Conservation (phyloP, 2,888 invertebrate species). For the Drosophila pseudotalamancana region DNA sequence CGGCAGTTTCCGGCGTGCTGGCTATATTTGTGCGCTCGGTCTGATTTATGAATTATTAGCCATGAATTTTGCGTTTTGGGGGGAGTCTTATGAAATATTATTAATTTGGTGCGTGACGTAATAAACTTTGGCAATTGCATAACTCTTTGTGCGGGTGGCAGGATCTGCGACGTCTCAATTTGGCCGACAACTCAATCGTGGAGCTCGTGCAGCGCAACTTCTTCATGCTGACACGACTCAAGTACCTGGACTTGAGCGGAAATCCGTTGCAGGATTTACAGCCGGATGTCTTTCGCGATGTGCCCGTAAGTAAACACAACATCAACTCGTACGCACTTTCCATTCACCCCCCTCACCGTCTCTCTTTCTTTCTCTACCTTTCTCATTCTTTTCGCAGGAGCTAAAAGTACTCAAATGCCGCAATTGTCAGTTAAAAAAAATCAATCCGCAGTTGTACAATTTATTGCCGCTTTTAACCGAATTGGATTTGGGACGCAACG, state of each 20-base stretch:
- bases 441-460: conserved; percentile 92
- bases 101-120: conserved; percentile 67
- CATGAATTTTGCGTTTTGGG: conserved; percentile 35
- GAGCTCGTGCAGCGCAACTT: conserved; percentile 90
- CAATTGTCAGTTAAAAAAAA: conserved; percentile 88
- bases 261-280: conserved; percentile 90
- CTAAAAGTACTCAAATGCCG: conserved; percentile 90
- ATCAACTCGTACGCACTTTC: conserved; percentile 26
- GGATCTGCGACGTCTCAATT: conserved; percentile 88
- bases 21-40: conserved; percentile 31
- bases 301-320: conserved; percentile 85
- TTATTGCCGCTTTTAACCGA: conserved; percentile 89
- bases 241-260: conserved; percentile 89
- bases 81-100: conserved; percentile 56
- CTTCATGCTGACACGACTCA: conserved; percentile 89
- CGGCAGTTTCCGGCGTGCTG: conserved; percentile 50
- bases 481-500: conserved; percentile 91
- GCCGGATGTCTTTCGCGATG: conserved; percentile 92
- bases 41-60: conserved; percentile 74
- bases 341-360: background rate
- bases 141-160: conserved; percentile 74
- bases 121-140: conserved; percentile 55
- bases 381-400: conserved; percentile 85
- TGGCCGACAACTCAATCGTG: conserved; percentile 88
- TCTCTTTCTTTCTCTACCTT: background rate